These are phyloP conservation scores for Phataginus tetradactyla DNA, from an alignment of 2,797 vertebrate genomes.

Conservation along the genomic window DNA sequence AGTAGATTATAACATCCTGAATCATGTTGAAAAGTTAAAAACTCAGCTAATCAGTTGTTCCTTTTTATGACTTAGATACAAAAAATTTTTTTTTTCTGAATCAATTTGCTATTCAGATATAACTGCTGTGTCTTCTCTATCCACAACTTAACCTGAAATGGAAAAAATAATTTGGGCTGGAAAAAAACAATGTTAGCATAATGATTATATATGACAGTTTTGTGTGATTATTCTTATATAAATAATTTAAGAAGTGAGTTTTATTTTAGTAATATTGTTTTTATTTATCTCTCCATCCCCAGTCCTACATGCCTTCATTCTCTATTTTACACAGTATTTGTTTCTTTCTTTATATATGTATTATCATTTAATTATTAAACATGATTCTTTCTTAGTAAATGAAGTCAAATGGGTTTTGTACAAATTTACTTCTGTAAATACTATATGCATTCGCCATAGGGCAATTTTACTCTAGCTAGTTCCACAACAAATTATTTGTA, in stretches of 20 bases:
- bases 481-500: background rate
- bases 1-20: background rate
- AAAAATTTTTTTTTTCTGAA: background rate
- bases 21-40: background rate
- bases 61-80: background rate
- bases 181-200: background rate
- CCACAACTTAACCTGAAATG: background rate
- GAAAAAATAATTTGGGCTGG: background rate
- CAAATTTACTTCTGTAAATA: background rate
- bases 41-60: background rate
- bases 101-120: background rate
- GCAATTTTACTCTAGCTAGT: background rate
- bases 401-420: background rate
- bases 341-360: background rate
- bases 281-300: background rate
- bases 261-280: background rate
- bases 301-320: rapidly evolving
- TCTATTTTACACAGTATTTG: background rate
- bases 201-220: background rate
- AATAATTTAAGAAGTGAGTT: background rate
- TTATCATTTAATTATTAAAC: background rate
- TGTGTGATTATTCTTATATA: background rate
- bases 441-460: background rate
- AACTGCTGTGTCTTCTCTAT: background rate
- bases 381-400: background rate